A percentile compares a stretch with the other conserved stretches of the same genome.
These are phyloP conservation scores for Macquaria australasica DNA, from an alignment of 2,113 vertebrate species.

Conservation along the genomic window DNA sequence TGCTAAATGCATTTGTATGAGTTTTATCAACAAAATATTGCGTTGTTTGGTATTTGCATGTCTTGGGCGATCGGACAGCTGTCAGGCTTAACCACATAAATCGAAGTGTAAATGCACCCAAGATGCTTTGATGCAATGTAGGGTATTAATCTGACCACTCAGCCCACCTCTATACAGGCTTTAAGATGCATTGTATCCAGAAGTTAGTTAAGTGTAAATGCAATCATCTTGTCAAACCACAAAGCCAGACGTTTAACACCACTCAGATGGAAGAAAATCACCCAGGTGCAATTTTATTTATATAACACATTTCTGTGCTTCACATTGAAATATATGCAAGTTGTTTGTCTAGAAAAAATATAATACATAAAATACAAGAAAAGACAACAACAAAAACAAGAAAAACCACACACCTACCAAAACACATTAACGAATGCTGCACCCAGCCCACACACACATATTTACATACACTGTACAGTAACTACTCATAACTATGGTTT, in stretches of 20 bases:
- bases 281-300: not conserved
- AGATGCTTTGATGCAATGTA: constrained; percentile 17
- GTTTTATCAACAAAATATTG: not conserved
- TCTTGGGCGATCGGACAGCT: not conserved
- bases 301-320: not conserved
- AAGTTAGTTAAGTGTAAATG: constrained; percentile 35
- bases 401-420: constrained; percentile 8
- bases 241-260: constrained; percentile 11
- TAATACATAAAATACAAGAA: not conserved
- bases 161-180: constrained; percentile 6
- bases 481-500: not conserved
- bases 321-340: not conserved
- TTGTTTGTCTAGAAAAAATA: not conserved
- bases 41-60: not conserved
- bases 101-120: not conserved
- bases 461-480: not conserved
- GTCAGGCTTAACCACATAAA: too few species aligned
- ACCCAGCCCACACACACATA: not conserved
- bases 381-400: not conserved
- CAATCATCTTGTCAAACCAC: constrained; percentile 14
- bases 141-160: constrained; percentile 37
- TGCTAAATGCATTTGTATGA: not conserved
- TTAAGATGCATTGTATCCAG: not conserved
- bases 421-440: not conserved
- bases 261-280: constrained; percentile 1